Base-by-base conservation (phyloP, 2,113 vertebrate genomes). In the Melanotaenia duboulayi region DNA sequence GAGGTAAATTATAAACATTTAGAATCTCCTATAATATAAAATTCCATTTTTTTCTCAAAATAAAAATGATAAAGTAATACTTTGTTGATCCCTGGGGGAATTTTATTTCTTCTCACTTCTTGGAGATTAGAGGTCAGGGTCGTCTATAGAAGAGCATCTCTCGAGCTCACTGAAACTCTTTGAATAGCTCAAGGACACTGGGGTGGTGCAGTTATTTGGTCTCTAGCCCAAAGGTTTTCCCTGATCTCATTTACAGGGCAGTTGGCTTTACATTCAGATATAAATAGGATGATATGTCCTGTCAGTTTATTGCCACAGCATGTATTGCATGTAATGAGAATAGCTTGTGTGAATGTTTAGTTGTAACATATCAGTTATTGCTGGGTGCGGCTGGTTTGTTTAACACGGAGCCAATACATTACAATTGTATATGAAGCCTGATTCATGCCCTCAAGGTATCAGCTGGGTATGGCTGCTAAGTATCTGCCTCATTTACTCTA, bases 51-150 rank as follows among this genome's bases (percentile, higher is more conserved):
- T 64, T 78, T 24, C 10, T 32, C 28, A 48, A 25, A 52, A 67
- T 78, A 67, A 71, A 37, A 64, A 81, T 58, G 67, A 40, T 37
- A 66, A 72, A 60, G 28, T 55, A 57, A 80, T 64, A 25, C 66
- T 68, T 74, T 82, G 76, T 83, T 81, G 77, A 90, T 87, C 78
- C 78, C 62, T 0, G 58, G 71, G 65, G 80, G 83, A 79, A 78
- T 63, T 68, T 42, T 63, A 40, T 66, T 58, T 55, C 61, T 57
- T 50, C 46, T 65, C 20, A 49, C 61, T 57, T 75, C 49, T 50
- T 28, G 7, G 74, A 81, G 71, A 76, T 78, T 74, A 57, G 44
- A 85, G 72, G 71, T 82, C 65, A 66, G 44, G 39, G 39, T 37
- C 40, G 57, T 19, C 49, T 61, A 56, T 66, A 17, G 24, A 70